These are phyloP conservation scores for Varanus salvator DNA, from an alignment of 2,113 vertebrate genomes.

Conservation along the genomic window DNA sequence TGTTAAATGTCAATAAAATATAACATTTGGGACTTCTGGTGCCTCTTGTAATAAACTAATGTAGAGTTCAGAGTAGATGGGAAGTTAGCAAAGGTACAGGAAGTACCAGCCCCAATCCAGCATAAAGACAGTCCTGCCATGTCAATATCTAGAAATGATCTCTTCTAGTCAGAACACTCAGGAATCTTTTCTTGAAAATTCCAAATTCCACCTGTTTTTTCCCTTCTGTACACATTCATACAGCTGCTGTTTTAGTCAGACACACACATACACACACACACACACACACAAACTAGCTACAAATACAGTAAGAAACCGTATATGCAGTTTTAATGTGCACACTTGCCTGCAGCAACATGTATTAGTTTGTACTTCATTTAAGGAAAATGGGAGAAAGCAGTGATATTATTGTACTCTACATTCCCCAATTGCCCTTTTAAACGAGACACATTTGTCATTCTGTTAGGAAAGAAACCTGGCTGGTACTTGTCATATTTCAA, in stretches of 20 bases:
- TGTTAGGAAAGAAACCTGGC: constrained; percentile 62
- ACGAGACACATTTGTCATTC: constrained; percentile 62
- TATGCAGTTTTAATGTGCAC: neutral
- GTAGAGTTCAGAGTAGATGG: neutral
- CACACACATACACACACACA: neutral
- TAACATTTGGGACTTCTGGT: neutral
- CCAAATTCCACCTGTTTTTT: neutral
- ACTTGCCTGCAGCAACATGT: constrained; percentile 30
- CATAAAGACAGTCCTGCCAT: neutral
- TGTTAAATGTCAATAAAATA: neutral
- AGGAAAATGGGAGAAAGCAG: constrained; percentile 45
- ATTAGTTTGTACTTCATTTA: constrained; percentile 62
- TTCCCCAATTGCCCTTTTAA: constrained; percentile 67
- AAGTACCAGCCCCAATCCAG: too few species aligned
- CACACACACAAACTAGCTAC: constrained; percentile 14
- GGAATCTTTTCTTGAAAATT: neutral
- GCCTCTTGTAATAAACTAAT: neutral
- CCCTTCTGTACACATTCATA: too few species aligned
- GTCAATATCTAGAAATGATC: neutral
- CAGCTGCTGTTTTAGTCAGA: neutral
- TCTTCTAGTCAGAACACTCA: neutral
- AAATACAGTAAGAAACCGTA: constrained; percentile 34
- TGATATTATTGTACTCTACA: constrained; percentile 60
- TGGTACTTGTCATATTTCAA: constrained; percentile 64
- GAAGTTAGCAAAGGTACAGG: too few species aligned